Evolutionary conservation across 2,113 vertebrate species (phyloP), one percentile per base, ranked within the genome.

Genomic region (Hippopotamus amphibius): DNA sequence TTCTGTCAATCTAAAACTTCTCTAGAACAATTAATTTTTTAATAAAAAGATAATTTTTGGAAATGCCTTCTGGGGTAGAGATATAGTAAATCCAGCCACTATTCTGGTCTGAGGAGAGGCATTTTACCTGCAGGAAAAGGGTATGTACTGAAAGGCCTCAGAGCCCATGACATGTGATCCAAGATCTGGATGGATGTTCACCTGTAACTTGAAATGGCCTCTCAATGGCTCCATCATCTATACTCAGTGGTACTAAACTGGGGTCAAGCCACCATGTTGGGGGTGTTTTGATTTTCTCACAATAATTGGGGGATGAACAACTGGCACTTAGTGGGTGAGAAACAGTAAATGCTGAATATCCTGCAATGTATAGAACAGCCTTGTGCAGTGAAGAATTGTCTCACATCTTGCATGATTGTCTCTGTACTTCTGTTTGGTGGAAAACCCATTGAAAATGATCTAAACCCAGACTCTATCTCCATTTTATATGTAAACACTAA

Each of bases 381-480:
- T 77, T 28, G 48, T 46, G 43, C n/a, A 55, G 59, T 30, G 83
- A 77, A 66, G 87, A 57, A 72, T 14, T 74, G 11, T 33, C 30
- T 33, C 26, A 33, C 8, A 37, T n/a, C 30, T 15, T 46, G 14
- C 66, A 57, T 46, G 79, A 55, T 50, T 65, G 63, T 63, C 69
- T 71, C n/a, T 13, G 24, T 50, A n/a, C 17, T 72, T 72, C 76
- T 74, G 17, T 74, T 82, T 76, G 55, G 79, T 89, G 13, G 69
- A 79, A 84, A 84, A 84, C 61, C 59, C 81, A 9, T 68, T 77
- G 74, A 88, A 76, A 83, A 89, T 89, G 37, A 88, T 83, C 46
- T 50, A 71, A 80, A 46, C 12, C 69, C 48, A 41, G 14, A 59
- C 16, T 57, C 28, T 2, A 30, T 77, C 24, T 82, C 26, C 19